Evolutionary conservation across 2,113 vertebrate species (phyloP).

Genomic region (Vidua macroura): DNA sequence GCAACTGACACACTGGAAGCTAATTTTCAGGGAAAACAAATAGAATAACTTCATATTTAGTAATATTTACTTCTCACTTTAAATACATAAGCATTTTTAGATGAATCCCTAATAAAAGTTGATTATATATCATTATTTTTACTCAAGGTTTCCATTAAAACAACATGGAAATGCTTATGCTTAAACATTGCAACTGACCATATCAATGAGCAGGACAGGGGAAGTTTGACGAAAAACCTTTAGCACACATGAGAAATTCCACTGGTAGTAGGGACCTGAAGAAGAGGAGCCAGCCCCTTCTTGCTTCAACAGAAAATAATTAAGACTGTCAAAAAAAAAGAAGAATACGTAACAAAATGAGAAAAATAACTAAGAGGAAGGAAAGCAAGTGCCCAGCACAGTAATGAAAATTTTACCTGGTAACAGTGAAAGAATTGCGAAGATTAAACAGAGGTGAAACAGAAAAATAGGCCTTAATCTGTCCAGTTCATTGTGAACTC

Average conservation of each 20-base stretch:
- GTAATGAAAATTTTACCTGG: not conserved
- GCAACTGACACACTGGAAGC: not conserved
- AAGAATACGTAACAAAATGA: not conserved
- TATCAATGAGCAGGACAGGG: not conserved
- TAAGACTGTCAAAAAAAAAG: not conserved
- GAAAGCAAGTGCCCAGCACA: not conserved
- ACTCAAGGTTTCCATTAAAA: not conserved
- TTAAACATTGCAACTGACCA: too few species aligned
- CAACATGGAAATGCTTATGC: not conserved
- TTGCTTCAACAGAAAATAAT: not conserved
- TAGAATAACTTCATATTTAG: slow-evolving; percentile 21
- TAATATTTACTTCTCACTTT: slow-evolving; percentile 7
- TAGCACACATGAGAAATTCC: not conserved
- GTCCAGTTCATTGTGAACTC: not conserved
- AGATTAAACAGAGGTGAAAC: not conserved
- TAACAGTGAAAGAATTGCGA: not conserved
- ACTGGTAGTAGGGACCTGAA: not conserved
- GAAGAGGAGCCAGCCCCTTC: not conserved
- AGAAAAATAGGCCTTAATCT: not conserved
- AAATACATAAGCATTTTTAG: slow-evolving; percentile 22
- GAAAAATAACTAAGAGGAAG: not conserved
- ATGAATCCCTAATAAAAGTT: slow-evolving; percentile 8
- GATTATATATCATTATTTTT: slow-evolving; percentile 34
- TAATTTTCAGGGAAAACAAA: slow-evolving; percentile 37
- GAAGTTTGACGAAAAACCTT: not conserved